Evolutionary conservation across 2,797 vertebrate genomes (phyloP), one percentile per base, ranked within the genome.

Genomic region (Chanos chanos): DNA sequence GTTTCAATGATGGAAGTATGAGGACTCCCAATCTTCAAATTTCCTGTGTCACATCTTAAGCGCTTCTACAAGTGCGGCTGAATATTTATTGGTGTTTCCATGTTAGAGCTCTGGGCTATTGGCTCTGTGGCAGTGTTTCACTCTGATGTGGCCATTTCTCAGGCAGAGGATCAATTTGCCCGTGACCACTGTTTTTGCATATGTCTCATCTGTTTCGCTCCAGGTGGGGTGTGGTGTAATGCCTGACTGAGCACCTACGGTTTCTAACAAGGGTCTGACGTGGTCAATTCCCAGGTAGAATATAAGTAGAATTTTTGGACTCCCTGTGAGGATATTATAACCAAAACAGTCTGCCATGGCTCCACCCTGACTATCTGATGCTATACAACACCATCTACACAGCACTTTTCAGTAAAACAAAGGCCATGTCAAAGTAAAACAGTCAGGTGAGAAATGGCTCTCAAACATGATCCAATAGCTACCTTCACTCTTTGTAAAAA

Each of bases 101-200:
- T n/a, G n/a, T n/a, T n/a, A n/a, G n/a, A n/a, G n/a, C n/a, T n/a
- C n/a, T n/a, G n/a, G n/a, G n/a, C n/a, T n/a, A n/a, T n/a, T n/a
- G n/a, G n/a, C n/a, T n/a, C n/a, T n/a, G n/a, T n/a, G 30, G 34
- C 34, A 37, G 25, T n/a, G 51, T 61, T 48, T 18, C 52, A 44
- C 24, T 49, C 25, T 39, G 37, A 13, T 27, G 3, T 31, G 27
- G 55, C 40, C 34, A 4, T 8, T 52, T 62, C 53, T 22, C 27
- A 24, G 40, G 51, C 43, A 27, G 36, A 21, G 5, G 37, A 45
- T 51, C 4, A 10, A 18, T 50, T 21, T 61, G 12, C 13, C 52
- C 6, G 8, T 40, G 49, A 43, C 64, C 41, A 12, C n/a, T 30
- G 9, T 2, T 47, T 78, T 75, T 75, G 62, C 70, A 71, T 78